These are phyloP conservation scores for Cryptoleucopteryx plumbea DNA, from an alignment of 2,113 vertebrate species.

Conservation along the genomic window DNA sequence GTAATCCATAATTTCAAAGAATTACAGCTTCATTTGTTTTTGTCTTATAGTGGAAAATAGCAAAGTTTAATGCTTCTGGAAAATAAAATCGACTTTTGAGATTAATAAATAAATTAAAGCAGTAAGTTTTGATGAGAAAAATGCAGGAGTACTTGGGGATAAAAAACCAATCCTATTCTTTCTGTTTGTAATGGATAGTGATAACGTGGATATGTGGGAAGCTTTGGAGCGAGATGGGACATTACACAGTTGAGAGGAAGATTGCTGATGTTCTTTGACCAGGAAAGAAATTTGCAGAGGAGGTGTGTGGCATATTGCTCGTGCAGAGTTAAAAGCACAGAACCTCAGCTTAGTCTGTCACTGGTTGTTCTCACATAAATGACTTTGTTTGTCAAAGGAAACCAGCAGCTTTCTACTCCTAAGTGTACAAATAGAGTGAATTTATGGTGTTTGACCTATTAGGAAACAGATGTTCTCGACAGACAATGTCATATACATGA, in stretches of 20 bases:
- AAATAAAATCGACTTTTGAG: neutral
- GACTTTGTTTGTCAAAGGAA: neutral
- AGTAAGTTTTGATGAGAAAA: neutral
- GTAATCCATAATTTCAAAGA: neutral
- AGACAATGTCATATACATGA: rapidly evolving
- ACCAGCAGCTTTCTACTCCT: neutral
- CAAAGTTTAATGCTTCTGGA: neutral
- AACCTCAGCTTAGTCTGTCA: neutral
- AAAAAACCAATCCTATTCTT: neutral
- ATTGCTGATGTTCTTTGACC: neutral
- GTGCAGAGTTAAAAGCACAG: neutral
- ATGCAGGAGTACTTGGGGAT: rapidly evolving
- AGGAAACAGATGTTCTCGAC: neutral
- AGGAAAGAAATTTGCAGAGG: neutral
- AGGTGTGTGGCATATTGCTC: neutral
- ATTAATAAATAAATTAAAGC: neutral
- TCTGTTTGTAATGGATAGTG: neutral
- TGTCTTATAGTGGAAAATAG: neutral
- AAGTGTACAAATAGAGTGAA: neutral
- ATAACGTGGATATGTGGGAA: rapidly evolving
- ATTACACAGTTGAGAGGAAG: neutral
- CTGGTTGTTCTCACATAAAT: neutral
- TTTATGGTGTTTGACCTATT: neutral
- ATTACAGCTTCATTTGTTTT: neutral
- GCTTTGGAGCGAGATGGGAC: neutral